A percentile compares a stretch with the other conserved stretches of the same genome.
Conservation (phyloP, 2,797 vertebrate species). For the Artibeus jamaicensis region DNA sequence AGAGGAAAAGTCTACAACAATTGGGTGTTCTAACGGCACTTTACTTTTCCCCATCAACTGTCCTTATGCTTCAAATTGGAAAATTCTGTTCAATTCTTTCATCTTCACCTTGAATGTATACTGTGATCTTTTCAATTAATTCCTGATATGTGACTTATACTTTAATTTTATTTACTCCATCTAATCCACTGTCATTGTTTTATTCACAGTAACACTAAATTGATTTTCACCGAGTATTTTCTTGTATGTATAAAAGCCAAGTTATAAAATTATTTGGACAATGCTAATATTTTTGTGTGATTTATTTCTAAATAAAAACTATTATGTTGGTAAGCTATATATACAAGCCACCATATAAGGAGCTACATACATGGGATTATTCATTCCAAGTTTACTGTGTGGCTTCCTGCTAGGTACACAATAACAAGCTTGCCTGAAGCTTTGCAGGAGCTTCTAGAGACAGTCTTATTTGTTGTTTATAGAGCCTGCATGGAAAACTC, state of each 20-base stretch:
- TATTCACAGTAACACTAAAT: not conserved
- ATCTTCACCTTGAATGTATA: not conserved
- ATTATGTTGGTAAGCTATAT: not conserved
- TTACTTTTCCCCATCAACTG: constrained; percentile 13
- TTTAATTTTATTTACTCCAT: constrained; percentile 28
- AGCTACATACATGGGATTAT: not conserved
- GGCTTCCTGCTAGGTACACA: not conserved
- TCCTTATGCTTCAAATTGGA: constrained; percentile 11
- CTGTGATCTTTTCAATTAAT: not conserved
- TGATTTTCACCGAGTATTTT: not conserved
- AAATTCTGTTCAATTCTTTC: not conserved
- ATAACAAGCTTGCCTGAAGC: not conserved
- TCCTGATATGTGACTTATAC: not conserved
- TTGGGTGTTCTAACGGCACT: constrained; percentile 1
- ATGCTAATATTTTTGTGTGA: not conserved
- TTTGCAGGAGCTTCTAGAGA: not conserved
- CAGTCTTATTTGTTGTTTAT: not conserved
- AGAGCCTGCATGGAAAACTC: not conserved
- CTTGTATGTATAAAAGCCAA: constrained; percentile 14
- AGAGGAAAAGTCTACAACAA: constrained; percentile 25
- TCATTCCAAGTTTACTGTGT: not conserved
- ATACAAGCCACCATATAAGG: not conserved
- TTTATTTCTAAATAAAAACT: constrained; percentile 15
- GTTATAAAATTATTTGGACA: not conserved
- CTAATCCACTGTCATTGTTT: not conserved